Evolutionary conservation across 2,888 invertebrate species (phyloP).

Genomic region (Drosophila monieri): DNA sequence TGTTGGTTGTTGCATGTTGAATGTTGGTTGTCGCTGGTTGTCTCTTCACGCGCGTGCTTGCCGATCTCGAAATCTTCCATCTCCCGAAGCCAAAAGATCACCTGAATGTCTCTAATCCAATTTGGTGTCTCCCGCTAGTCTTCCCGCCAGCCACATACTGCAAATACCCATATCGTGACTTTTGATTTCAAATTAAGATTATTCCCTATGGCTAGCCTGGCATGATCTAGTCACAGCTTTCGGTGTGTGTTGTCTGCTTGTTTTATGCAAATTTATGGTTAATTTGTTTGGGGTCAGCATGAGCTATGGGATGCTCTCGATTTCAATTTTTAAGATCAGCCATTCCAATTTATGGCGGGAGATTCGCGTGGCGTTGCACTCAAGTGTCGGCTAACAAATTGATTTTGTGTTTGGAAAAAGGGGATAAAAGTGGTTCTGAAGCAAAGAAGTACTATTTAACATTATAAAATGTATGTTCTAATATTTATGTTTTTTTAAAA

Average conservation of each 20-base stretch:
- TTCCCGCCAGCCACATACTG: conserved; percentile 37
- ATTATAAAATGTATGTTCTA: no score
- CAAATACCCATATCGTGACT: conserved; percentile 75
- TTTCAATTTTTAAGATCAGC: conserved; percentile 4
- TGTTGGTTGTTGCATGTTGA: conserved; percentile 15
- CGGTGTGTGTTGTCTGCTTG: conserved; percentile 5
- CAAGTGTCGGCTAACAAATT: conserved; percentile 10
- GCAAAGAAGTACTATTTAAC: no score
- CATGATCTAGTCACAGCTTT: conserved; percentile 12
- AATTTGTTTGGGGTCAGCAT: conserved; percentile 52
- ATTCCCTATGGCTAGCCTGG: conserved; percentile 17
- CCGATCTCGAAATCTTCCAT: conserved; percentile 32
- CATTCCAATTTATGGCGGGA: neutral
- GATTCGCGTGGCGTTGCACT: neutral
- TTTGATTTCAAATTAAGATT: conserved; percentile 74
- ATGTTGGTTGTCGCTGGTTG: conserved; percentile 48
- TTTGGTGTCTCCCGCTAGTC: conserved; percentile 44
- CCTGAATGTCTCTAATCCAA: conserved; percentile 68
- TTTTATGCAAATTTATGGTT: conserved; percentile 50
- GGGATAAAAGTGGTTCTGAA: neutral
- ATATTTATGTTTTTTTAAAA: neutral
- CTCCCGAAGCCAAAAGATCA: conserved; percentile 48
- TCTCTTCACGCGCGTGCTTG: conserved; percentile 70
- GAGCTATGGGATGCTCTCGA: conserved; percentile 16
- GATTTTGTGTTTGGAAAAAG: neutral